Percentiles rank a stretch among this genome's conserved stretches.
Evolutionary conservation across 2,113 vertebrate species (phyloP).

Genomic region (Platichthys stellatus): DNA sequence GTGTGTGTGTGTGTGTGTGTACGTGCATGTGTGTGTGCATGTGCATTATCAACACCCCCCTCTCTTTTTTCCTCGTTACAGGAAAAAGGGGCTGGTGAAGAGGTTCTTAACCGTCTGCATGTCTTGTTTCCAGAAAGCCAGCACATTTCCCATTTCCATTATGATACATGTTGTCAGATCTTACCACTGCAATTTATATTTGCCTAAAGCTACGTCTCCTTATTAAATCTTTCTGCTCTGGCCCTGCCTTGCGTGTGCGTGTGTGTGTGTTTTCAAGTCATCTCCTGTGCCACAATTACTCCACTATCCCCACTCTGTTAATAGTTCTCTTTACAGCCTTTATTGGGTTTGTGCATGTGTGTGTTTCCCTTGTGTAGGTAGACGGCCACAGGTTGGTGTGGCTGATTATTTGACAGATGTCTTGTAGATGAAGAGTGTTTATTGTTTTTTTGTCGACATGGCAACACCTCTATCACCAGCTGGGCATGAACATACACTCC

Average conservation of each 20-base stretch:
- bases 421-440: constrained; percentile 72
- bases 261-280: constrained; percentile 42
- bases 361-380: constrained; percentile 62
- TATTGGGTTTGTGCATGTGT: constrained; percentile 28
- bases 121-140: constrained; percentile 71
- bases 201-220: constrained; percentile 69
- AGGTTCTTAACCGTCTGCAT: constrained; percentile 69
- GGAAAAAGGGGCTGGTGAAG: constrained; percentile 64
- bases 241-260: constrained; percentile 32
- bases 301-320: constrained; percentile 39
- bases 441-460: constrained; percentile 66
- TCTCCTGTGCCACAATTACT: constrained; percentile 55
- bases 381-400: constrained; percentile 69
- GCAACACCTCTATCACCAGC: constrained; percentile 65
- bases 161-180: constrained; percentile 77
- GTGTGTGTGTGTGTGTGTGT: constrained; percentile 26
- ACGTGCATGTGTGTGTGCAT: constrained; percentile 28
- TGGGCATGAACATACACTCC: constrained; percentile 37
- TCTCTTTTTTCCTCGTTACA: constrained; percentile 60
- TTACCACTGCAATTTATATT: constrained; percentile 73
- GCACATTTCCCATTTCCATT: constrained; percentile 75
- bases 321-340: constrained; percentile 48
- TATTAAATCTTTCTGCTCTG: constrained; percentile 69
- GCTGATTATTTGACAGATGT: constrained; percentile 70
- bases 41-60: constrained; percentile 49